phyloP scores from a whole-genome alignment of 2,888 invertebrate genomes.

The Acleris literana region DNA sequence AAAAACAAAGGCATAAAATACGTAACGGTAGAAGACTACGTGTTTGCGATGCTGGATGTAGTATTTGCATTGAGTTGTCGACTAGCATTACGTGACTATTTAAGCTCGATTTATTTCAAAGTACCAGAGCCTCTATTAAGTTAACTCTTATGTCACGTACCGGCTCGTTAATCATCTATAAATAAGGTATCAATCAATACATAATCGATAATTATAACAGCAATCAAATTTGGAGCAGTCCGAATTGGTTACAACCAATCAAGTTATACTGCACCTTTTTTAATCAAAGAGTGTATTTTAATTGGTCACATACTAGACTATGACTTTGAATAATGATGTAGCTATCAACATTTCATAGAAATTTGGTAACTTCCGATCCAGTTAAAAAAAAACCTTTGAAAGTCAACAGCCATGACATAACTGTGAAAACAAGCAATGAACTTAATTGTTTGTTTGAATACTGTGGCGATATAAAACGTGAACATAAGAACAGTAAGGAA shows the following conservation, averaged over 20 bases:
- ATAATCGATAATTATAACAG: slow-evolving; percentile 30
- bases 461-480: slow-evolving; percentile 10
- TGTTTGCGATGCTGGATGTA: slow-evolving; percentile 40
- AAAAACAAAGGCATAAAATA: slow-evolving; percentile 38
- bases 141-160: slow-evolving; percentile 35
- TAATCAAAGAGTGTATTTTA: slow-evolving; percentile 27
- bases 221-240: slow-evolving; percentile 26
- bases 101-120: slow-evolving; percentile 39
- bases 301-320: slow-evolving; percentile 6
- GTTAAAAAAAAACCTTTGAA: slow-evolving; percentile 49
- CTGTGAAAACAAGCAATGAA: slow-evolving; percentile 18
- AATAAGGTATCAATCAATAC: slow-evolving; percentile 12
- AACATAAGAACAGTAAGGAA: slow-evolving; percentile 26
- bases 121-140: slow-evolving; percentile 14
- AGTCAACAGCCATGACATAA: slow-evolving; percentile 45
- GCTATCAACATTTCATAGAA: slow-evolving; percentile 39
- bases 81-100: slow-evolving; percentile 44
- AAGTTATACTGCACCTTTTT: slow-evolving; percentile 10
- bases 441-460: slow-evolving; percentile 5
- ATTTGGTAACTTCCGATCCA: slow-evolving; percentile 53
- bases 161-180: slow-evolving; percentile 21
- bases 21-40: slow-evolving; percentile 47
- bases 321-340: slow-evolving; percentile 36
- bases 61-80: slow-evolving; percentile 39
- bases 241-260: slow-evolving; percentile 18